Base-by-base conservation (phyloP, 1,140 invertebrate genomes). In the Lepidurus arcticus region DNA sequence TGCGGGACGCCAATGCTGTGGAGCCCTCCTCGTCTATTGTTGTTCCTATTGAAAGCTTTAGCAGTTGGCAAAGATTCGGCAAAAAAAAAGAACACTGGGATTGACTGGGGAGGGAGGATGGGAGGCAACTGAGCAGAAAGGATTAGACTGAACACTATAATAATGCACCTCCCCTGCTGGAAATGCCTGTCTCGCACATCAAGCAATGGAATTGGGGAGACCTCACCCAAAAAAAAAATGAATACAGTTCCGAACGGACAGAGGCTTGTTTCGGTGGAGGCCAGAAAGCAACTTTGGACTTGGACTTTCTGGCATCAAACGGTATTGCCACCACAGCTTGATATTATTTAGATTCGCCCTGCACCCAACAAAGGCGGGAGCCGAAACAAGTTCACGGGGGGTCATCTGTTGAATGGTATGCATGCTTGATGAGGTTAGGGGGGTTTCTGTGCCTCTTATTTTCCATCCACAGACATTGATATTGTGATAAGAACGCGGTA, bases 91-190 rank as follows among this genome's bases (percentile, higher is more conserved):
- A 47, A 47, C 7, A 10, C 10, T 47, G 53, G n/a, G 21, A 65
- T 21, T 65, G 53, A 65, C 53, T 65, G 21, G 16, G 16, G 6
- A 65, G 53, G 53, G 8, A 34, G 3, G 34, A 34, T 34, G 34
- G 53, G 53, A 16, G 53, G 53, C 53, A 65, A 65, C 53, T 65
- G 53, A 65, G 53, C n/a, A 65, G n/a, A 65, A 34, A 65, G 53
- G 53, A 65, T 65, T 65, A 65, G 53, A 65, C n/a, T 13, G 53
- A 9, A 65, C 4, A 65, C 16, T 65, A 65, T 21, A 65, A 65
- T 65, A 65, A 65, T 65, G 53, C 53, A 65, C 53, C 53, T 65
- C 53, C 53, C 53, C 21, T 9, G n/a, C 16, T 65, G 53, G 34
- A 65, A 65, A 65, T 65, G 53, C 53, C 53, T 65, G 53, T 65